These are phyloP conservation scores for Triplophysa siluroides DNA, from an alignment of 2,113 vertebrate species.

Conservation along the genomic window DNA sequence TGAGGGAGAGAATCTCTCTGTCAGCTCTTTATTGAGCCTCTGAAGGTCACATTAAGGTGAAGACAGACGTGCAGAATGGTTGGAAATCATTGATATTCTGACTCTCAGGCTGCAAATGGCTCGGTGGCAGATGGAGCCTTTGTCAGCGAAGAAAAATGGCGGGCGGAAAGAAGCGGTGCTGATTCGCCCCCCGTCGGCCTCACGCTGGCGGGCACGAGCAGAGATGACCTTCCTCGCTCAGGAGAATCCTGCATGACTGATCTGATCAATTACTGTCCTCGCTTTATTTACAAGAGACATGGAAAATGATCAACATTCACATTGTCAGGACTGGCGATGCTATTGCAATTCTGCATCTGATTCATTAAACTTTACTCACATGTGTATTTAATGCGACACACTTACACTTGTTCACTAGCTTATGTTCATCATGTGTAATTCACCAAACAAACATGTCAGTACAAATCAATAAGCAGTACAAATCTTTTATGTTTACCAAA, in stretches of 20 bases:
- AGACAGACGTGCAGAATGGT: constrained; percentile 80
- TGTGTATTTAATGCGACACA: too few species aligned
- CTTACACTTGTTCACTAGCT: too few species aligned
- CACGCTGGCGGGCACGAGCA: constrained; percentile 65
- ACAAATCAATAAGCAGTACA: too few species aligned
- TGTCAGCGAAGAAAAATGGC: constrained; percentile 97
- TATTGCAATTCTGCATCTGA: too few species aligned
- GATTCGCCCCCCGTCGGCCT: constrained; percentile 67
- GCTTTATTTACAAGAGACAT: constrained; percentile 73
- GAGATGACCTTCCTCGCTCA: constrained; percentile 82
- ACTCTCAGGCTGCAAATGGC: constrained; percentile 89
- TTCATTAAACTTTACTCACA: too few species aligned
- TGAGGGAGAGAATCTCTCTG: constrained; percentile 63
- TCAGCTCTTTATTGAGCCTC: constrained; percentile 73
- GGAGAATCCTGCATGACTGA: constrained; percentile 70
- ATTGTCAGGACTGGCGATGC: constrained; percentile 46
- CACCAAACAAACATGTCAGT: too few species aligned
- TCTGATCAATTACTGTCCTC: constrained; percentile 78
- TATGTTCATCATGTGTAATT: too few species aligned
- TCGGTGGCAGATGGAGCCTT: constrained; percentile 95
- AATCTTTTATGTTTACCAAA: too few species aligned
- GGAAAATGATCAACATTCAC: constrained; percentile 72
- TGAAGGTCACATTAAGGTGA: constrained; percentile 94
- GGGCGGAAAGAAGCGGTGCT: constrained; percentile 79
- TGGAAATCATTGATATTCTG: constrained; percentile 97